Evolutionary conservation across 2,888 invertebrate genomes (phyloP), one percentile per base, ranked within the genome.

Genomic region (Miltochrista miniata): DNA sequence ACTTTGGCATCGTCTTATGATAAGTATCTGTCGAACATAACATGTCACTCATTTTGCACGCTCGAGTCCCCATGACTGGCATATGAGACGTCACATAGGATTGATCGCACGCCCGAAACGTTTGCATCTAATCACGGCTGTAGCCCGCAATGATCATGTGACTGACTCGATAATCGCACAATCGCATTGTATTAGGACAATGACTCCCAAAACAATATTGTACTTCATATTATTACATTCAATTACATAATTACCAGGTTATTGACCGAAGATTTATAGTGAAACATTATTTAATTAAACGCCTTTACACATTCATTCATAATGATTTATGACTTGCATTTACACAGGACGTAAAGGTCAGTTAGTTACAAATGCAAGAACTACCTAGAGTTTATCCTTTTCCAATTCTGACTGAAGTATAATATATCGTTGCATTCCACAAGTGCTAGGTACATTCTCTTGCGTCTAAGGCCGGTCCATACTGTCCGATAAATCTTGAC

Each of bases 401-500:
- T 68, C 66, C 72, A 76, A 74, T 74, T 73, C 73, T 68, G 69
- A 57, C 51, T 52, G 59, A 55, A 54, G 68, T 74, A 7, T 31
- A 70, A 76, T 79, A 74, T 74, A 82, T 80, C 65, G 66, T 75
- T 63, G 66, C 76, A 79, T 83, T 79, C 82, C 76, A 64, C 71
- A 68, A 70, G 70, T 69, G 71, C 61, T 24, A 24, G 18, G 18
- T 54, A 60, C 64, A 57, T 74, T 74, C 72, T 72, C 58, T 59
- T 68, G 72, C 74, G 76, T 83, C 83, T 84, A 82, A 83, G 81
- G 76, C 73, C 74, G 69, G 61, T 47, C 69, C 70, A 65, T 71
- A 69, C 63, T 64, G 67, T 67, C 59, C 74, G 68, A 84, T 87
- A 86, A 85, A 87, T 86, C 85, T 85, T 81, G 78, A 79, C 74